Percentiles rank a stretch among this genome's conserved stretches.
phyloP scores from a whole-genome alignment of 2,797 vertebrate species.

The Ciconia nigra region DNA sequence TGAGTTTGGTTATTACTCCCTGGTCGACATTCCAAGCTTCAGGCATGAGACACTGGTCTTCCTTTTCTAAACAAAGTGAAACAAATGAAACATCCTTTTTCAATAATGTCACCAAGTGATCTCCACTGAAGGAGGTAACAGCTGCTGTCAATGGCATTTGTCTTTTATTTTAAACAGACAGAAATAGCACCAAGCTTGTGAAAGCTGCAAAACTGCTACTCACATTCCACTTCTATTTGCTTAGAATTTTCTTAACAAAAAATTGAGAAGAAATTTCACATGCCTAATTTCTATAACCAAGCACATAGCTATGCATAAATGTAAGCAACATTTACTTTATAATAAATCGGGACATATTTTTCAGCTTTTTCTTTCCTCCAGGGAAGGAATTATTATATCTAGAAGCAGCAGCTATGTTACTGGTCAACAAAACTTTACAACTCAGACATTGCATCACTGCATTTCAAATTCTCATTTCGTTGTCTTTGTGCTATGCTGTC shows the following conservation, averaged over 20 bases:
- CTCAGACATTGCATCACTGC: not conserved
- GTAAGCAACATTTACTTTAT: not conserved
- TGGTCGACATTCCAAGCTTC: slow-evolving; percentile 99
- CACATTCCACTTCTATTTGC: not conserved
- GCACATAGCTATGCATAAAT: not conserved
- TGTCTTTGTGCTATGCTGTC: not conserved
- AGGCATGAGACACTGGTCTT: slow-evolving; percentile 93
- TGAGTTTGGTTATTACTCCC: slow-evolving; percentile 99
- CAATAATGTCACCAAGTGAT: slow-evolving; percentile 68
- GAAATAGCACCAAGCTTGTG: slow-evolving; percentile 42
- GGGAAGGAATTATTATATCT: not conserved
- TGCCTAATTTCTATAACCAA: not conserved
- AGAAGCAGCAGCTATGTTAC: not conserved
- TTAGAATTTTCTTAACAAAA: slow-evolving; percentile 2
- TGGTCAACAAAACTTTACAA: not conserved
- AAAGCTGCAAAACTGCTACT: slow-evolving; percentile 40
- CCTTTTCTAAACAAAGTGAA: slow-evolving; percentile 96
- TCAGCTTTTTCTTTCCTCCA: not conserved
- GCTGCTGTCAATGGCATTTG: slow-evolving; percentile 46
- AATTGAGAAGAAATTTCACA: not conserved
- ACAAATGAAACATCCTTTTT: slow-evolving; percentile 86
- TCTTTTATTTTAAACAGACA: slow-evolving; percentile 50
- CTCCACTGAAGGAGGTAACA: slow-evolving; percentile 62
- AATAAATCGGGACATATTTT: not conserved
- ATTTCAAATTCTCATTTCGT: not conserved